These are phyloP conservation scores for Noctua janthina DNA, from an alignment of 2,888 invertebrate genomes.

Conservation along the genomic window DNA sequence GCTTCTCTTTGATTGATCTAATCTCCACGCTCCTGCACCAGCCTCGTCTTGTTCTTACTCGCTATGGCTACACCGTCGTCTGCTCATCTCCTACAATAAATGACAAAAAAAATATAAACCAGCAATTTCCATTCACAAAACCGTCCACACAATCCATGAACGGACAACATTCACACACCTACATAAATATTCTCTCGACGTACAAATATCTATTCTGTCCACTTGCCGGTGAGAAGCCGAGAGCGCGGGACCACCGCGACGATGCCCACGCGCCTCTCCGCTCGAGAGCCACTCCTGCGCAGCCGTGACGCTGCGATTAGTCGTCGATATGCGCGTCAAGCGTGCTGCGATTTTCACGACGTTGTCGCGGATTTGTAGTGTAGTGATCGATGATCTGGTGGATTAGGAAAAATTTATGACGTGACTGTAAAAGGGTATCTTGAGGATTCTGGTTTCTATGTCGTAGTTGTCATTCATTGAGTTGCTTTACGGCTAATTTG, in stretches of 20 bases:
- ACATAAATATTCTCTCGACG: slow-evolving; percentile 55
- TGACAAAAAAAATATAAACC: background rate
- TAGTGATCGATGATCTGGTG: slow-evolving; percentile 14
- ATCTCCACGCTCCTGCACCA: background rate
- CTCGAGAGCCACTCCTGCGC: slow-evolving; percentile 66
- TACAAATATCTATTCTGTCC: slow-evolving; percentile 63
- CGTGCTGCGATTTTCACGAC: slow-evolving; percentile 49
- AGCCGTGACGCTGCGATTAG: slow-evolving; percentile 65
- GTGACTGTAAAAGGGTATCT: background rate
- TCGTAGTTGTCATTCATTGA: background rate
- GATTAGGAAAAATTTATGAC: background rate
- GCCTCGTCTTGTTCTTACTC: background rate
- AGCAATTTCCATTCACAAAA: slow-evolving; percentile 38
- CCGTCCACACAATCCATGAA: slow-evolving; percentile 43
- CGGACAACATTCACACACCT: slow-evolving; percentile 43
- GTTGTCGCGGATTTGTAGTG: slow-evolving; percentile 53
- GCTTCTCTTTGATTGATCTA: too few species aligned
- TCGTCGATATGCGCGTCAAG: slow-evolving; percentile 55
- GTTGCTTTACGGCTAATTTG: background rate
- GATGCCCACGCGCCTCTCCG: slow-evolving; percentile 72
- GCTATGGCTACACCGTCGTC: background rate
- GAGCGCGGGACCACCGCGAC: slow-evolving; percentile 67
- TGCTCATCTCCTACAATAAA: background rate
- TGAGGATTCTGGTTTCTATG: background rate
- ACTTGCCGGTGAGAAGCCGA: slow-evolving; percentile 55